These are phyloP conservation scores for Herpailurus yagouaroundi DNA, from an alignment of 2,113 vertebrate genomes.

Conservation along the genomic window DNA sequence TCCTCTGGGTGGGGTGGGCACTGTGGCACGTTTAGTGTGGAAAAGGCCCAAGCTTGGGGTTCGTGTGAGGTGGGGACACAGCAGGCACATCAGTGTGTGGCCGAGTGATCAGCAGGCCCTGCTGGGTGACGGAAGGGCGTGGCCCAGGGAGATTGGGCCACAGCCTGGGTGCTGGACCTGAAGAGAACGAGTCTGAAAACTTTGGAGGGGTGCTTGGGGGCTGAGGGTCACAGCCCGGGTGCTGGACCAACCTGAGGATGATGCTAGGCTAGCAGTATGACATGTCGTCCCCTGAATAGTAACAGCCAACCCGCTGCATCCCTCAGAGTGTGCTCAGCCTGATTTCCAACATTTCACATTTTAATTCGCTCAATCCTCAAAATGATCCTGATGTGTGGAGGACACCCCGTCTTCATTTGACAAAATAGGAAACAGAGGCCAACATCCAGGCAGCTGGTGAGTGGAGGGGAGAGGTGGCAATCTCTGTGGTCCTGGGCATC, in stretches of 20 bases:
- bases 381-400: fast-evolving
- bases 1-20: fast-evolving
- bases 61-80: fast-evolving
- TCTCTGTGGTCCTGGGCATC: too few species aligned
- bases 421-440: not conserved
- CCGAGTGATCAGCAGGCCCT: too few species aligned
- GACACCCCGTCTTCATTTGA: fast-evolving
- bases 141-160: too few species aligned
- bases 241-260: fast-evolving
- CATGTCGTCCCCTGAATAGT: fast-evolving
- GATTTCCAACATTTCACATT: fast-evolving
- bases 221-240: fast-evolving
- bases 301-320: fast-evolving
- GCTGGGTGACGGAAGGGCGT: too few species aligned
- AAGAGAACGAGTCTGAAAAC: not conserved
- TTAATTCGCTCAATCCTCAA: fast-evolving
- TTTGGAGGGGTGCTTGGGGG: too few species aligned
- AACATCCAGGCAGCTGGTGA: fast-evolving
- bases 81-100: not conserved
- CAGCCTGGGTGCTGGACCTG: not conserved
- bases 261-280: fast-evolving
- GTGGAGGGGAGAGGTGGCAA: too few species aligned
- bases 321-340: fast-evolving
- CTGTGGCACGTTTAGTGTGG: not conserved
- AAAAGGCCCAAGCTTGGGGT: not conserved